phyloP scores from a whole-genome alignment of 2,888 invertebrate genomes.

The Cheilosia soror region DNA sequence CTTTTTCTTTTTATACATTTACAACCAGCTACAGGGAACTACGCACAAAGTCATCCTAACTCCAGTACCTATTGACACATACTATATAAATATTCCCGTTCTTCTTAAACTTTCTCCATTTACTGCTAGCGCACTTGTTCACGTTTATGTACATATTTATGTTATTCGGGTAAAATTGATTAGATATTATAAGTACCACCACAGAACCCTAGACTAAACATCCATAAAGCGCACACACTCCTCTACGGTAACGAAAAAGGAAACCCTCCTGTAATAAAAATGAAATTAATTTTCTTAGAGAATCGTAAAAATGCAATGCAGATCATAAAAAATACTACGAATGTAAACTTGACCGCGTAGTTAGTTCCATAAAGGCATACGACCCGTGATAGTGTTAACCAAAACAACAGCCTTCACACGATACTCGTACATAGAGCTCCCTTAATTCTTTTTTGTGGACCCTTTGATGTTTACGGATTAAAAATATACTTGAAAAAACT shows the following conservation, averaged over 20 bases:
- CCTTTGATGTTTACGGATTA: slow-evolving; percentile 66
- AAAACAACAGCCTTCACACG: slow-evolving; percentile 57
- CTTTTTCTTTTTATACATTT: too few species aligned
- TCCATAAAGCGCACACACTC: slow-evolving; percentile 28
- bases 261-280: slow-evolving; percentile 49
- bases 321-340: slow-evolving; percentile 39
- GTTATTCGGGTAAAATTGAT: too few species aligned
- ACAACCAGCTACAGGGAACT: too few species aligned
- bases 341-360: slow-evolving; percentile 45
- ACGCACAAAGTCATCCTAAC: too few species aligned
- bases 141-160: too few species aligned
- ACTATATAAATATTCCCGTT: too few species aligned
- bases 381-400: slow-evolving; percentile 53
- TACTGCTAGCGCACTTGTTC: too few species aligned
- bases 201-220: slow-evolving; percentile 57
- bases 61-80: too few species aligned
- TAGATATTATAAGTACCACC: slow-evolving; percentile 22
- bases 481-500: slow-evolving; percentile 18
- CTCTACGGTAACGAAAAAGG: background rate
- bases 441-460: background rate
- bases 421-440: slow-evolving; percentile 36
- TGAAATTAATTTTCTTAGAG: slow-evolving; percentile 65
- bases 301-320: slow-evolving; percentile 67
- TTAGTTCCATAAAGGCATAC: slow-evolving; percentile 57
- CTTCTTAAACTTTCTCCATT: too few species aligned